These are phyloP conservation scores for Aegotheles bennettii DNA, from an alignment of 2,113 vertebrate species.

Conservation along the genomic window DNA sequence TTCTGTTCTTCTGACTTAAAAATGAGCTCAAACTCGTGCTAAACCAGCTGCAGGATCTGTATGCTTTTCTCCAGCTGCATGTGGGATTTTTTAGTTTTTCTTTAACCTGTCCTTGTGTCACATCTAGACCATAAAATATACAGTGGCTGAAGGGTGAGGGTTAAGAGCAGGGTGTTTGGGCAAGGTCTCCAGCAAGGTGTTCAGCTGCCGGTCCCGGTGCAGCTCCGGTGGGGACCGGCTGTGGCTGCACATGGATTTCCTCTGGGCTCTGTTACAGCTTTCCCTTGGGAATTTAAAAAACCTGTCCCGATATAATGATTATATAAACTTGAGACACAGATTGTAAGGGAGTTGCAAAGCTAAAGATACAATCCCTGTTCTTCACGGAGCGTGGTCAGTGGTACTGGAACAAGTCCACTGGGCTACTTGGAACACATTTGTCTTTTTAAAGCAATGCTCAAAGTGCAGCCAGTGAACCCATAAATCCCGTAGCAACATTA, in stretches of 20 bases:
- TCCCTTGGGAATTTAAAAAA: background rate
- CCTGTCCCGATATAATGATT: background rate
- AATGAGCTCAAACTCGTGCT: background rate
- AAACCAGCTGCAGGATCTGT: fast-evolving
- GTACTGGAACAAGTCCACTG: background rate
- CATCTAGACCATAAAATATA: fast-evolving
- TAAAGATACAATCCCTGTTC: background rate
- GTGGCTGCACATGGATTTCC: background rate
- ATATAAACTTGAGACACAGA: background rate
- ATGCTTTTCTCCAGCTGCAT: background rate
- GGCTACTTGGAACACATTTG: background rate
- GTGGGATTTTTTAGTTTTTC: fast-evolving
- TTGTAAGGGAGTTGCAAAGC: background rate
- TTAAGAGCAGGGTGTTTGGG: fast-evolving
- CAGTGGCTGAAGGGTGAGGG: background rate
- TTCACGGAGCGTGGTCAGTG: fast-evolving
- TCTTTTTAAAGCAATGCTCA: background rate
- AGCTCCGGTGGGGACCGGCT: fast-evolving
- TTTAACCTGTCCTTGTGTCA: fast-evolving
- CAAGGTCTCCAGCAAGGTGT: background rate
- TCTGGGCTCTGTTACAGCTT: background rate
- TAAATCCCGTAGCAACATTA: background rate
- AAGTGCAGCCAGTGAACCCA: background rate
- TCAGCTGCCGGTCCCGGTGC: fast-evolving
- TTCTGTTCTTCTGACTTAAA: background rate